Percentiles rank a stretch among this genome's conserved stretches.
These are phyloP conservation scores for Ambastaia sidthimunki DNA, from an alignment of 2,797 vertebrate species.

Conservation along the genomic window DNA sequence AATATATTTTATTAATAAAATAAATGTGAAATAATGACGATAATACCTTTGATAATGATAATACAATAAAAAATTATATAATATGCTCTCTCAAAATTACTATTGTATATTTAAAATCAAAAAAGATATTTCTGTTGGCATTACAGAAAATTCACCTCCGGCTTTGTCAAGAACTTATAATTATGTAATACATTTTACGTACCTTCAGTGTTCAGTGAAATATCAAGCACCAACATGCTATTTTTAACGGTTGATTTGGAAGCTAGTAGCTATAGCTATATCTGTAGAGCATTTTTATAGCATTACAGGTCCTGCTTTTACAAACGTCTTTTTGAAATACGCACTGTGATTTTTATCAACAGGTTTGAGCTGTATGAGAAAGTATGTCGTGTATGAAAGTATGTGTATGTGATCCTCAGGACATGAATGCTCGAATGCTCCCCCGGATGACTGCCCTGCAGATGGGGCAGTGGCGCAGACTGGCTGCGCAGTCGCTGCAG, in stretches of 20 bases:
- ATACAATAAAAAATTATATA: neutral
- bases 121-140: neutral
- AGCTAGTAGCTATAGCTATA: neutral
- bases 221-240: constrained; percentile 9
- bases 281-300: neutral
- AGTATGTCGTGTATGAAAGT: too few species aligned
- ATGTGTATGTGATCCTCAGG: constrained; percentile 21
- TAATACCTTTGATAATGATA: neutral
- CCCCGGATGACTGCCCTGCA: constrained; percentile 84
- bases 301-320: neutral
- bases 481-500: constrained; percentile 86
- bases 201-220: neutral
- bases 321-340: too few species aligned
- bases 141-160: neutral
- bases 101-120: neutral
- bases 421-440: constrained; percentile 59
- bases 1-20: constrained; percentile 32
- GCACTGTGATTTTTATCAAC: neutral
- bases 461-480: constrained; percentile 87
- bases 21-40: neutral
- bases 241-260: constrained; percentile 2
- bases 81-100: neutral
- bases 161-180: neutral
- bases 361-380: neutral
- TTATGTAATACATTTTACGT: constrained; percentile 1